These are phyloP conservation scores for Triplophysa tibetana DNA, from an alignment of 2,113 vertebrate genomes.

Conservation along the genomic window DNA sequence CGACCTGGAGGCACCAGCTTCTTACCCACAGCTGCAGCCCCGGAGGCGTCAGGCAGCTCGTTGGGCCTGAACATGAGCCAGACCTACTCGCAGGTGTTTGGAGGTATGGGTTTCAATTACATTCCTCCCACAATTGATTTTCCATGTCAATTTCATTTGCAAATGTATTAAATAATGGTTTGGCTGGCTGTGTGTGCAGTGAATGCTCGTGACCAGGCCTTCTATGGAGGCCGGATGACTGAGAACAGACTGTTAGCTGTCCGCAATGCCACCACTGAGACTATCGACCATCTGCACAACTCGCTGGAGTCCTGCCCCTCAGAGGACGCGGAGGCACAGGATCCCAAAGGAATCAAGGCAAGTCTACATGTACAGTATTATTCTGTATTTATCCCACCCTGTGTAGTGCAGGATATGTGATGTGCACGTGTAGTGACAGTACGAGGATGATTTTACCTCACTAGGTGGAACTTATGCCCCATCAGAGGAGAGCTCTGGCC, in stretches of 20 bases:
- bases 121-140: not conserved
- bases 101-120: slow-evolving; percentile 69
- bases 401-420: not conserved
- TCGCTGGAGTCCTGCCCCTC: slow-evolving; percentile 85
- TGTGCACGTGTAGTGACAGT: not conserved
- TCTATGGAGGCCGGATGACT: slow-evolving; percentile 78
- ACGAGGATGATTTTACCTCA: not conserved
- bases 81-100: slow-evolving; percentile 56
- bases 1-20: slow-evolving; percentile 60
- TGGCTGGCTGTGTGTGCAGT: slow-evolving; percentile 46
- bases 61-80: slow-evolving; percentile 65
- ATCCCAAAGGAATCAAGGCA: slow-evolving; percentile 86
- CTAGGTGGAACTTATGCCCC: slow-evolving; percentile 78
- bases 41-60: slow-evolving; percentile 53
- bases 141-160: not conserved
- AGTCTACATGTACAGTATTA: not conserved
- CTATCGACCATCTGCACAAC: slow-evolving; percentile 85
- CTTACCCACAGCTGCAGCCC: slow-evolving; percentile 48
- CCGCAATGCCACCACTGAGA: slow-evolving; percentile 78
- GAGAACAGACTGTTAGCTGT: slow-evolving; percentile 71
- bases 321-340: slow-evolving; percentile 68
- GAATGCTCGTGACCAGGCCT: slow-evolving; percentile 58
- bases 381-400: too few relatives aligned
- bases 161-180: not conserved
- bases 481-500: slow-evolving; percentile 87